A percentile compares a stretch with the other conserved stretches of the same genome.
phyloP scores from a whole-genome alignment of 2,888 invertebrate species.

The Cosmopolites sordidus region DNA sequence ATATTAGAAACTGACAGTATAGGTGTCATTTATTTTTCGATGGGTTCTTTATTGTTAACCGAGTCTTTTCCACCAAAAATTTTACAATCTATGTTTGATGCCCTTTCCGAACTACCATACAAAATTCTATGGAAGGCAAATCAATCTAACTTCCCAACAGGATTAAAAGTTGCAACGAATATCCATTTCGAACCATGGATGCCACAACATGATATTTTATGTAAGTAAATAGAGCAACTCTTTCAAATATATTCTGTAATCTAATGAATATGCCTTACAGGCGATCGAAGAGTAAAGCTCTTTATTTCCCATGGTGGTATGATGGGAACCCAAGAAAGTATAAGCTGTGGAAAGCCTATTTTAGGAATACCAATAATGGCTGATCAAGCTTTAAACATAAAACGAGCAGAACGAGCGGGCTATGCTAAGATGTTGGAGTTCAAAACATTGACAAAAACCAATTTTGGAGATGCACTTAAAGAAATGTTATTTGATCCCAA shows the following conservation, averaged over 20 bases:
- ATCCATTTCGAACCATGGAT: conserved; percentile 55
- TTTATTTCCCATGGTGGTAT: conserved; percentile 55
- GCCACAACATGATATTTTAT: conserved; percentile 55
- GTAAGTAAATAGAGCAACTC: too few species aligned
- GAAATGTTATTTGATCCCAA: conserved; percentile 45
- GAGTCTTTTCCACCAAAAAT: conserved; percentile 53
- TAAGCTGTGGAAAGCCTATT: conserved; percentile 47
- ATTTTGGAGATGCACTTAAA: conserved; percentile 31
- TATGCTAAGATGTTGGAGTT: conserved; percentile 42
- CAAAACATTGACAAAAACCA: conserved; percentile 35
- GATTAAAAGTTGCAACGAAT: conserved; percentile 48
- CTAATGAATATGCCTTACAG: conserved; percentile 1
- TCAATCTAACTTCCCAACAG: conserved; percentile 45
- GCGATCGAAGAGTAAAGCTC: conserved; percentile 34
- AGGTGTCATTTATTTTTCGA: conserved; percentile 56
- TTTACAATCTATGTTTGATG: conserved; percentile 51
- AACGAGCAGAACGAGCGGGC: conserved; percentile 52
- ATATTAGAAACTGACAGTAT: conserved; percentile 20
- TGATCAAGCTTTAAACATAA: conserved; percentile 52
- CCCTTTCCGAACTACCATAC: conserved; percentile 52
- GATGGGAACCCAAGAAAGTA: conserved; percentile 50
- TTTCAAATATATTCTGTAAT: too few species aligned
- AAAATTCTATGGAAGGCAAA: conserved; percentile 56
- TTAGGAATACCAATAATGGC: conserved; percentile 45
- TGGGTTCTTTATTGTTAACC: conserved; percentile 57